Evolutionary conservation across 2,888 invertebrate genomes (phyloP), one percentile per base, ranked within the genome.

Genomic region (Cabera pusaria): DNA sequence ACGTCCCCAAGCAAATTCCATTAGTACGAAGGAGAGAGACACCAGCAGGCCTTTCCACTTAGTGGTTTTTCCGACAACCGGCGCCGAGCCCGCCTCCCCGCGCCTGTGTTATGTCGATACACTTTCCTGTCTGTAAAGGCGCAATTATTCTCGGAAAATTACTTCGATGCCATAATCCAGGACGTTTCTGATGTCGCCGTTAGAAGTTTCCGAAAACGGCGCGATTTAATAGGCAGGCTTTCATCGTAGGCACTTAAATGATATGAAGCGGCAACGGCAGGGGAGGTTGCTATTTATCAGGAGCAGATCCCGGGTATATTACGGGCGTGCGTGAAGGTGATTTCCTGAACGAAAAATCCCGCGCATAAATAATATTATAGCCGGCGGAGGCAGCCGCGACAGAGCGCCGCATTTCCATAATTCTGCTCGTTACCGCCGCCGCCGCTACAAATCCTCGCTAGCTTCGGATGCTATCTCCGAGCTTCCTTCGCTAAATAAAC

Each of bases 361-460:
- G 52, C 57, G 61, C 63, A 70, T 72, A 72, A 72, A 75, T 67
- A 64, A 63, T 64, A 64, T 55, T 49, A 52, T 35, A 52, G 49
- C 21, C 35, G 33, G 37, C 28, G 39, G 52, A 49, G 49, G 51
- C 51, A 48, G 52, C 50, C 43, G 54, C 32, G 45, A 55, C 55
- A 50, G 46, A 55, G 49, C 56, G 37, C 39, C 63, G 52, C 65
- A 82, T 83, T 83, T 73, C 72, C 83, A 82, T 83, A 83, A 83
- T 80, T 79, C 68, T 52, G 65, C 72, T 80, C 75, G 77, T 79
- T 79, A 77, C 78, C 52, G 56, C 44, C 58, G 49, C 32, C 41
- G 47, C 52, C 56, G 40, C 41, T 28, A 23, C 35, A 40, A 42
- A 39, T 43, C 16, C 33, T 22, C 39, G 42, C 58, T 44, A 49